Evolutionary conservation across 2,888 invertebrate genomes (phyloP), one percentile per base, ranked within the genome.

Genomic region (Drosophila paramelanica): DNA sequence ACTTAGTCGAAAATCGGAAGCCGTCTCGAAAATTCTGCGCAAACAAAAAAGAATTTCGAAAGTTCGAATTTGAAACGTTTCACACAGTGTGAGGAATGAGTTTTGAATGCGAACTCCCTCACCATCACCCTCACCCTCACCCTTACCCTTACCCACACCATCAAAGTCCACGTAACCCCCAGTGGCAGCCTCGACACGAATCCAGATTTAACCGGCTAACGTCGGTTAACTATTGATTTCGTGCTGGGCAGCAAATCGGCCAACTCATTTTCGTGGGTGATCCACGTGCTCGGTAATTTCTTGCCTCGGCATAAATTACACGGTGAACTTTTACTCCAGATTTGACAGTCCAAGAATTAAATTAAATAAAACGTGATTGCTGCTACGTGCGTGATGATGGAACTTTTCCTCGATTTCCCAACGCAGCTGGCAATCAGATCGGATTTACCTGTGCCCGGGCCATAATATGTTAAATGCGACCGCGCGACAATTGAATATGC

Each of bases 321-420:
- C n/a, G 5, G 49, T 81, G 83, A 85, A 87, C 86, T 87, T 85
- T 85, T 86, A 87, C 81, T 83, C 88, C 67, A 87, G 80, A 65
- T 86, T 81, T 66, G 70, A 42, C 33, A 65, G 74, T 50, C 55
- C 57, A 52, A 43, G 73, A 81, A 79, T 87, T 67, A 58, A 84
- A 69, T 87, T 79, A 77, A 85, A 72, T 77, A 85, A 86, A 86
- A 87, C 81, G 81, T 81, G 81, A 79, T 77, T 59, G 62, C 36
- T 25, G 62, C 65, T 51, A 53, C 69, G 31, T 31, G 31, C 31
- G 67, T 55, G 73, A 59, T 82, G 79, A 72, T 66, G 69, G 81
- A 83, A 84, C 84, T 86, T 86, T 86, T 86, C 84, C 76, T 70
- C 61, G 78, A 83, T 86, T 86, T 77, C 86, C 79, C 79, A 75